Base-by-base conservation (phyloP, 2,888 invertebrate genomes). In the Drosophila neutralis region DNA sequence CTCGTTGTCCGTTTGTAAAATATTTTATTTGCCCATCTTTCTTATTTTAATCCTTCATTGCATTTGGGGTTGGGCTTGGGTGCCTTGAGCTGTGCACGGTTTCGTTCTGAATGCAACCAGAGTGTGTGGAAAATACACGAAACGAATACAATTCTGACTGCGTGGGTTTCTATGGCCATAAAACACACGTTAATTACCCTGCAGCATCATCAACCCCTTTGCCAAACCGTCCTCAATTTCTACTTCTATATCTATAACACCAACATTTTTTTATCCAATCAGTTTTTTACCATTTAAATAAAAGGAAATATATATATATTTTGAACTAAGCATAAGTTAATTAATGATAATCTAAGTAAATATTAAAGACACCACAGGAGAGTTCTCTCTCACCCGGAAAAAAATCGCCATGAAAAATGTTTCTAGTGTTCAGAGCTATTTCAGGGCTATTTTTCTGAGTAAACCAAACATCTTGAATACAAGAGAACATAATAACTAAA, bases 21-120 rank as follows among this genome's bases (percentile, higher is more conserved):
- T 91, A 91, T 91, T 91, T 91, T 90, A 91, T 90, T 91, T 90
- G 79, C 89, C 90, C 91, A 91, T 91, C 91, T 90, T 91, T 91
- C 92, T 91, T 91, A 91, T 91, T 91, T 92, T 91, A 91, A 91
- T 91, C 92, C 92, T 86, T 84, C 82, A 82, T 80, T 85, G 88
- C 84, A 85, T 73, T 82, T 59, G 58, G 60, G 57, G 21, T 31
- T 62, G 57, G 78, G 69, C 42, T 73, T 72, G 74, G 67, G 67
- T 58, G 68, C 57, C 65, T 70, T 60, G 65, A 63, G 64, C 53
- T 48, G 53, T 35, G 24, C 31, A 24, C 45, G 15, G 27, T 29
- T 45, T 56, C 53, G 24, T 29, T 49, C 49, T 60, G 57, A 35
- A 45, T n/a, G 36, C 52, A 49, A 29, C n/a, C 18, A 8, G 48